These are phyloP conservation scores for Pedetes capensis DNA, from an alignment of 2,113 vertebrate genomes.

Conservation along the genomic window DNA sequence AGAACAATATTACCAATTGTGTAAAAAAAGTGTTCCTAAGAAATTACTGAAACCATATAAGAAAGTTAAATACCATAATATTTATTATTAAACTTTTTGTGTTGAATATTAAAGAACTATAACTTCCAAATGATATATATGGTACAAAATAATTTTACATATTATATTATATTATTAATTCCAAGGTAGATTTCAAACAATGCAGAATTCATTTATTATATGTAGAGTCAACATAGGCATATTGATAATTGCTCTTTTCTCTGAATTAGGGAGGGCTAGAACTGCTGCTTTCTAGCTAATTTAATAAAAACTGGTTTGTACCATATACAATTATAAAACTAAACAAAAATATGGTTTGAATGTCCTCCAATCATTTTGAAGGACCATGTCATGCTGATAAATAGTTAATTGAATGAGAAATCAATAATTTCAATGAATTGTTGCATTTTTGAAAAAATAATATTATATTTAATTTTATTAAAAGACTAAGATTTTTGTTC, in stretches of 20 bases:
- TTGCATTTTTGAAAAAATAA: conserved; percentile 49
- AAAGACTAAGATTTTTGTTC: conserved; percentile 39
- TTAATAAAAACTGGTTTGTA: conserved; percentile 21
- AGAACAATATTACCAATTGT: neutral
- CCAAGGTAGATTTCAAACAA: neutral
- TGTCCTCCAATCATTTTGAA: conserved; percentile 81
- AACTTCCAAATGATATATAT: neutral
- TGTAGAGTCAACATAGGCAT: neutral
- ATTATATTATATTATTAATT: neutral
- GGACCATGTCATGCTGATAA: conserved; percentile 78
- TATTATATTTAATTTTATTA: conserved; percentile 31
- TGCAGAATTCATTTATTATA: neutral
- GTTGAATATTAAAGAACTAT: neutral
- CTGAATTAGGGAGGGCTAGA: neutral
- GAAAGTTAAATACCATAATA: neutral
- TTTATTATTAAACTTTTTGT: conserved; percentile 12
- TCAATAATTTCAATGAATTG: conserved; percentile 71
- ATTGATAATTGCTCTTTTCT: neutral
- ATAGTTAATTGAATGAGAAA: conserved; percentile 79
- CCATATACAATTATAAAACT: neutral
- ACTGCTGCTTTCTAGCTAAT: neutral
- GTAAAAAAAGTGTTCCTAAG: neutral
- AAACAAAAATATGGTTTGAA: conserved; percentile 78
- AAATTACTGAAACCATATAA: neutral
- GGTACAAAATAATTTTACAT: neutral